phyloP scores from a whole-genome alignment of 1,140 invertebrate genomes.

The Fopius arisanus region DNA sequence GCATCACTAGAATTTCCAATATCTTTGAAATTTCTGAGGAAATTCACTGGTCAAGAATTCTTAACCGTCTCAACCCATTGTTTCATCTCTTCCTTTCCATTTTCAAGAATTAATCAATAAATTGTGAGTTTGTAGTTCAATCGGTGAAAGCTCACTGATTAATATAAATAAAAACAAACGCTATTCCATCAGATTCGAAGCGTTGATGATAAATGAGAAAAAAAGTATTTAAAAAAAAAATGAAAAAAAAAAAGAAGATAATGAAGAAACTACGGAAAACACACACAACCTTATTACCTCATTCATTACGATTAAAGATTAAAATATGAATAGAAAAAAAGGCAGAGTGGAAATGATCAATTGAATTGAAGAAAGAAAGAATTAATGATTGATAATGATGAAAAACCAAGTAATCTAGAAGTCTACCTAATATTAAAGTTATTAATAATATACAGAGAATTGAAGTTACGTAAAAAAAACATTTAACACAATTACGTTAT shows the following conservation, averaged over 20 bases:
- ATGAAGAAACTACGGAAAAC: constrained; percentile 38
- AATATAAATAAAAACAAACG: constrained; percentile 11
- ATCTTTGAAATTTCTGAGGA: neutral
- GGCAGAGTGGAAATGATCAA: constrained; percentile 47
- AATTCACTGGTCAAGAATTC: neutral
- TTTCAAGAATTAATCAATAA: neutral
- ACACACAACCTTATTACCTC: constrained; percentile 65
- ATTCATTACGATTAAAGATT: constrained; percentile 64
- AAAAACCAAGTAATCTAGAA: constrained; percentile 52
- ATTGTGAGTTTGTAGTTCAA: constrained; percentile 6
- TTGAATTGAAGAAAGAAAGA: constrained; percentile 28
- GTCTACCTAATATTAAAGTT: constrained; percentile 62
- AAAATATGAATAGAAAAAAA: constrained; percentile 42
- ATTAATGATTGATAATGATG: constrained; percentile 17
- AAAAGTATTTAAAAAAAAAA: constrained; percentile 9
- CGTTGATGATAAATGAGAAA: constrained; percentile 27
- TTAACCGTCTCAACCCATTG: neutral
- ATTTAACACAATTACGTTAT: constrained; percentile 50
- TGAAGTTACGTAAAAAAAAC: constrained; percentile 55
- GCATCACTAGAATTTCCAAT: neutral
- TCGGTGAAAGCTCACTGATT: neutral
- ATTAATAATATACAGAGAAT: constrained; percentile 55
- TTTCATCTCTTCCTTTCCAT: neutral
- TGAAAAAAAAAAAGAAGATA: constrained; percentile 19
- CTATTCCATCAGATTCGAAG: constrained; percentile 40